Conservation (phyloP, 2,113 vertebrate genomes). For the Larimichthys polyactis region DNA sequence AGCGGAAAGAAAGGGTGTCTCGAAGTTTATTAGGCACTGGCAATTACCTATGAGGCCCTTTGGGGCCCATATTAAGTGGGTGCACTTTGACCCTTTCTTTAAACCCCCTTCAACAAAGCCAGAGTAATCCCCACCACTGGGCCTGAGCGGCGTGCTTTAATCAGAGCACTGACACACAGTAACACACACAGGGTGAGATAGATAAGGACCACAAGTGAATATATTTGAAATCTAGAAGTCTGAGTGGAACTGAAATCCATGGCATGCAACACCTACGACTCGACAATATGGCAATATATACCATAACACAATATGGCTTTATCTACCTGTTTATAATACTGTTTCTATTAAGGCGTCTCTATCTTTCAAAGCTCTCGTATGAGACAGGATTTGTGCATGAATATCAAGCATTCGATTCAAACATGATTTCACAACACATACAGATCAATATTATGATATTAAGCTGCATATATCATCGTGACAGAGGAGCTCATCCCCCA, state of each 20-base stretch:
- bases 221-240: conserved; percentile 28
- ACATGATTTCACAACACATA: background rate
- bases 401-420: background rate
- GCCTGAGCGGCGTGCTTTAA: conserved; percentile 76
- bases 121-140: conserved; percentile 81
- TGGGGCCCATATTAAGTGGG: conserved; percentile 82
- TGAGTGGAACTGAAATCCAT: conserved; percentile 15
- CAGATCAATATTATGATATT: background rate
- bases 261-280: too few species aligned
- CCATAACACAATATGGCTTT: background rate
- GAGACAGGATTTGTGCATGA: too few species aligned
- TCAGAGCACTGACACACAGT: conserved; percentile 64
- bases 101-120: conserved; percentile 81
- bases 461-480: background rate
- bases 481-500: background rate
- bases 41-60: conserved; percentile 84
- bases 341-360: too few species aligned
- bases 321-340: background rate
- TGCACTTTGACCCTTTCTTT: conserved; percentile 83
- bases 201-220: conserved; percentile 17
- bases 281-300: background rate
- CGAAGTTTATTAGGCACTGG: conserved; percentile 82
- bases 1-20: conserved; percentile 57
- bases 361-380: too few species aligned
- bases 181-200: conserved; percentile 32